Evolutionary conservation across 2,797 vertebrate species (phyloP).

Genomic region (Gambelia wislizenii): DNA sequence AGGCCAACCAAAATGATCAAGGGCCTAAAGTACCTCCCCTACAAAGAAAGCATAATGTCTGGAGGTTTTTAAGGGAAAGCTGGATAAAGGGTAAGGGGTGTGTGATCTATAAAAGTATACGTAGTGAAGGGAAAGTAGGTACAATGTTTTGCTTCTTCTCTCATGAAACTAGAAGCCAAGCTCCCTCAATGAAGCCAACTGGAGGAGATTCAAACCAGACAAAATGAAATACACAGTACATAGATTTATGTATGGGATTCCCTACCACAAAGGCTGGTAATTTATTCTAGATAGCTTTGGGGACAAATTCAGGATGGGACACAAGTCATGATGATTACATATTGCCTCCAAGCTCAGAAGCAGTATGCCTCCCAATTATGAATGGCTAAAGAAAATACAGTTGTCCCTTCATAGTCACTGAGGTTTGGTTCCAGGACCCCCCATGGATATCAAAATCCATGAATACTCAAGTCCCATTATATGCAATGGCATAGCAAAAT

Average conservation of each 20-base stretch:
- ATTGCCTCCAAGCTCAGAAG: neutral
- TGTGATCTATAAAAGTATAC: neutral
- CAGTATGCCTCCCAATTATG: neutral
- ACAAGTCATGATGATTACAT: neutral
- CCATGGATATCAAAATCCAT: no score
- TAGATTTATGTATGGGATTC: neutral
- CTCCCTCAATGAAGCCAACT: neutral
- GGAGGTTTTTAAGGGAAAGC: neutral
- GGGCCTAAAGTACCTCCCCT: neutral
- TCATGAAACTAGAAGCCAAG: neutral
- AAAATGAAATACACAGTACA: neutral
- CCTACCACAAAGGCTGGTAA: neutral
- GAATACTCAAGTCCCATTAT: no score
- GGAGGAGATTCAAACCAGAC: neutral
- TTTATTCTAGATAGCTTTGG: neutral
- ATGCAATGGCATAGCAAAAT: no score
- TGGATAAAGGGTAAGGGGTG: no score
- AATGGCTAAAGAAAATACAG: neutral
- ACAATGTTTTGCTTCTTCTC: neutral
- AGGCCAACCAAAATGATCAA: neutral
- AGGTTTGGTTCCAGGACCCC: no score
- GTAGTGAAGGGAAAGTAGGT: neutral
- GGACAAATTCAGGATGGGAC: neutral
- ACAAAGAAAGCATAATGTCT: neutral
- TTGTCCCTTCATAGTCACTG: no score